Evolutionary conservation across 2,888 invertebrate genomes (phyloP).

Genomic region (Erpobdella octoculata): DNA sequence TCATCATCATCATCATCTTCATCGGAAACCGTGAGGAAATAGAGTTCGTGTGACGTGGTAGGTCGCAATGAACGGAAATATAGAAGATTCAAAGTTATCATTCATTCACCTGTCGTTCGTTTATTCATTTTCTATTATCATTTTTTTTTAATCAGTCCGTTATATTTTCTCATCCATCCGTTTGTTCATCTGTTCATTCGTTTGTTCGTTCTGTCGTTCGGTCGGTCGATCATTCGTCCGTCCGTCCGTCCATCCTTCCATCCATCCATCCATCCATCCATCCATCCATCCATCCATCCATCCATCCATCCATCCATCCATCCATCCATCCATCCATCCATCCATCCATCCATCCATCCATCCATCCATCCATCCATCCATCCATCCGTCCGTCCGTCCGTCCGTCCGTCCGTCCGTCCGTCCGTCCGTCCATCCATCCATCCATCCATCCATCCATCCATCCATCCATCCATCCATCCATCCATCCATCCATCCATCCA

Average conservation of each 20-base stretch:
- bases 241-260: background rate
- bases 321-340: background rate
- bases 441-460: background rate
- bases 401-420: background rate
- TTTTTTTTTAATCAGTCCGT: background rate
- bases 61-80: background rate
- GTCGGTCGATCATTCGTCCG: background rate
- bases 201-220: background rate
- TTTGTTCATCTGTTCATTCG: background rate
- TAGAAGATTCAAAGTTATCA: too few relatives aligned
- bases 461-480: background rate
- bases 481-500: background rate
- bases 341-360: background rate
- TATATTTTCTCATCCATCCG: background rate
- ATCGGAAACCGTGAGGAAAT: too few relatives aligned
- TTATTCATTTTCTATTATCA: background rate
- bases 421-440: background rate
- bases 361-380: background rate
- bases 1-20: conserved; percentile 17
- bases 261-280: too few relatives aligned
- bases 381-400: background rate
- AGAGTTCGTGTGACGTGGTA: too few relatives aligned
- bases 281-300: too few relatives aligned
- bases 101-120: background rate
- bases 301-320: too few relatives aligned